These are phyloP conservation scores for Napeogenes inachia DNA, from an alignment of 2,888 invertebrate genomes.

Conservation along the genomic window DNA sequence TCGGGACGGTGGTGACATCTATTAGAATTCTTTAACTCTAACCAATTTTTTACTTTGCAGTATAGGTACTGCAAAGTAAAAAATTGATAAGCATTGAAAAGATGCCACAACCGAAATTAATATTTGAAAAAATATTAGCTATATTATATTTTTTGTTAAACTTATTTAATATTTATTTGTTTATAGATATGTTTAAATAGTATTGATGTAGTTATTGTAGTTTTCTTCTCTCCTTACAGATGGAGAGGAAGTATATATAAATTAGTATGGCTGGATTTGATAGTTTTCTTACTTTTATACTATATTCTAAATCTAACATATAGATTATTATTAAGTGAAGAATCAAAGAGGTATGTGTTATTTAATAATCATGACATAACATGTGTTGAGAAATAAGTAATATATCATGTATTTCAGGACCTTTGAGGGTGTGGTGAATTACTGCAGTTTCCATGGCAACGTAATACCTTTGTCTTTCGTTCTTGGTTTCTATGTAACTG, in stretches of 20 bases:
- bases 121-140: no score
- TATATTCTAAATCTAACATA: slow-evolving; percentile 88
- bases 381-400: no score
- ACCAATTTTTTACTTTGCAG: no score
- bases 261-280: slow-evolving; percentile 92
- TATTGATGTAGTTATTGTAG: slow-evolving; percentile 1
- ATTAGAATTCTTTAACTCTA: no score
- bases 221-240: slow-evolving; percentile 75
- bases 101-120: no score
- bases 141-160: no score
- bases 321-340: slow-evolving; percentile 81
- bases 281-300: slow-evolving; percentile 87
- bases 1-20: no score
- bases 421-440: slow-evolving; percentile 89
- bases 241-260: slow-evolving; percentile 98
- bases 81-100: no score
- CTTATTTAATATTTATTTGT: no score
- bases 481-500: slow-evolving; percentile 94
- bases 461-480: slow-evolving; percentile 95
- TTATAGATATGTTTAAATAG: no score
- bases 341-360: slow-evolving; percentile 82
- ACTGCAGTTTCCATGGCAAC: slow-evolving; percentile 91
- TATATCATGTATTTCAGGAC: slow-evolving; percentile 65
- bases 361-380: neutral
- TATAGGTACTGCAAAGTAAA: no score